These are phyloP conservation scores for Oophaga pumilio DNA, from an alignment of 2,113 vertebrate species.

Conservation along the genomic window DNA sequence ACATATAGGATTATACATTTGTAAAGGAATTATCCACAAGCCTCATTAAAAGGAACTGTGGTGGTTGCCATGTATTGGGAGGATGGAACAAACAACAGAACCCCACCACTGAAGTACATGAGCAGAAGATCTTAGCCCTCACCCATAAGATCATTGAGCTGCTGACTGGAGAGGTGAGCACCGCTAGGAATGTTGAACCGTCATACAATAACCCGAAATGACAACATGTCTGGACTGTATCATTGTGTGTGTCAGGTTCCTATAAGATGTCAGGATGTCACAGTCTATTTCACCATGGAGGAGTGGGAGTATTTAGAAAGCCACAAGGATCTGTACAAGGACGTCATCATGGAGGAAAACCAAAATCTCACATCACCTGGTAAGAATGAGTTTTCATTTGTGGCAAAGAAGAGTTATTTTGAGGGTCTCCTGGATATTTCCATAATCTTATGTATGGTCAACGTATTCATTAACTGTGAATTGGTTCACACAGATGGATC, in stretches of 20 bases:
- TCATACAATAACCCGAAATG: background rate
- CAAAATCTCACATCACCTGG: background rate
- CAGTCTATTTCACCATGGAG: background rate
- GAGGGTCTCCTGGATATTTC: background rate
- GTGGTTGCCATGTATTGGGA: background rate
- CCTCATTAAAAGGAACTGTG: slow-evolving; percentile 3
- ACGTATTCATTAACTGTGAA: background rate
- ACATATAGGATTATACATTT: slow-evolving; percentile 11
- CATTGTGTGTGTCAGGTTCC: slow-evolving; percentile 1
- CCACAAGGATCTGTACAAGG: background rate
- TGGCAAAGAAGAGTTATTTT: background rate
- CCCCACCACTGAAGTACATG: background rate
- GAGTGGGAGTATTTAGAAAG: slow-evolving; percentile 3
- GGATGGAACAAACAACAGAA: background rate
- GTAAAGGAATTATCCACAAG: slow-evolving; percentile 12
- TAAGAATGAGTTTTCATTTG: background rate
- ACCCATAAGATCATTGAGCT: background rate
- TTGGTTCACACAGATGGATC: background rate
- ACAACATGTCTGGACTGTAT: background rate
- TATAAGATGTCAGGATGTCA: background rate
- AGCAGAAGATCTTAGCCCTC: background rate
- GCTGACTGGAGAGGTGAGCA: slow-evolving; percentile 9
- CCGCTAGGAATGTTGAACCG: background rate
- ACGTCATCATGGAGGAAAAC: background rate
- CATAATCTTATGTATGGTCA: background rate